Percentiles rank a stretch among this genome's conserved stretches.
These are phyloP conservation scores for Argyresthia goedartella DNA, from an alignment of 2,888 invertebrate genomes.

Conservation along the genomic window DNA sequence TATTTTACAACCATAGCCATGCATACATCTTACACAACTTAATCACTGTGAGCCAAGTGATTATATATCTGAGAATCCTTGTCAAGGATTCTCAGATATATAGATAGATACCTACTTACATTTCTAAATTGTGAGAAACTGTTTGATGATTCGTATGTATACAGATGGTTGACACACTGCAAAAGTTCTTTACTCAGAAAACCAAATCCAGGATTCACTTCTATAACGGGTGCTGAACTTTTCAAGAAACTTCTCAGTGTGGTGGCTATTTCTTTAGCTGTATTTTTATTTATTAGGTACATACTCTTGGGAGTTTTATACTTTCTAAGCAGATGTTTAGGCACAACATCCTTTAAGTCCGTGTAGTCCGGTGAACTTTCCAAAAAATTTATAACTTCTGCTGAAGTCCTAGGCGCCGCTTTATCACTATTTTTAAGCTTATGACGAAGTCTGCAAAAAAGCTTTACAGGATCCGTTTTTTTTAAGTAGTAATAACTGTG, in stretches of 20 bases:
- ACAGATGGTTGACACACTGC: conserved; percentile 54
- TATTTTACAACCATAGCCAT: too few species aligned
- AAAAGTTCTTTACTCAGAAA: conserved; percentile 73
- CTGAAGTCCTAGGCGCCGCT: conserved; percentile 27
- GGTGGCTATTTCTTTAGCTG: conserved; percentile 43
- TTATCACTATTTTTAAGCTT: conserved; percentile 29
- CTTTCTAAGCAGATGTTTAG: conserved; percentile 42
- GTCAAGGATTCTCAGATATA: too few species aligned
- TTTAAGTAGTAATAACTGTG: neutral
- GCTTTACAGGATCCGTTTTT: conserved; percentile 10
- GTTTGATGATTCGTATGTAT: conserved; percentile 70
- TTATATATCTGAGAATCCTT: too few species aligned
- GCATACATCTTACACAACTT: too few species aligned
- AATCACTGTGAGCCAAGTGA: too few species aligned
- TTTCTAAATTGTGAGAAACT: conserved; percentile 57
- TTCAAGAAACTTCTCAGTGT: conserved; percentile 37
- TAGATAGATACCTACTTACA: conserved; percentile 32
- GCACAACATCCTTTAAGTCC: conserved; percentile 36
- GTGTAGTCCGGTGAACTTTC: conserved; percentile 34
- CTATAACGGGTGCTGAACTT: conserved; percentile 58
- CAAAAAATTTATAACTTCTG: conserved; percentile 45
- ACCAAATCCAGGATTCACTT: conserved; percentile 80
- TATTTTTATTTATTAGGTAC: conserved; percentile 50
- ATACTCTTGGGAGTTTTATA: conserved; percentile 46
- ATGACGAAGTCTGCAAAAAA: conserved; percentile 23